These are phyloP conservation scores for Tenthredo distinguenda DNA, from an alignment of 2,888 invertebrate species.

Conservation along the genomic window DNA sequence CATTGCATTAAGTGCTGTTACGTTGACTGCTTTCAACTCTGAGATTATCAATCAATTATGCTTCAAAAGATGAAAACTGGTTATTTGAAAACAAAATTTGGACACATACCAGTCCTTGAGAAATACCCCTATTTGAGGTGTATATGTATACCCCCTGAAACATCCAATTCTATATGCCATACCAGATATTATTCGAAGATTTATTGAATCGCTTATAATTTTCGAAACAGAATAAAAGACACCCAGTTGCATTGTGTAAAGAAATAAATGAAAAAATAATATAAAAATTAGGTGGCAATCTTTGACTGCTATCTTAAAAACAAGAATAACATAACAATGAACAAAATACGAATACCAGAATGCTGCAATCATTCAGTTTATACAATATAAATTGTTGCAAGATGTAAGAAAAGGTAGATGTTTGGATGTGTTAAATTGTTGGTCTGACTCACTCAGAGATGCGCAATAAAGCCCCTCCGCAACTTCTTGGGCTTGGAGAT, in stretches of 20 bases:
- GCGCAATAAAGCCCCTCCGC: constrained; percentile 82
- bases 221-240: neutral
- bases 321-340: neutral
- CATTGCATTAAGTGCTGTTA: too few relatives aligned
- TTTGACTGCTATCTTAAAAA: neutral
- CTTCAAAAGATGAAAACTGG: too few relatives aligned
- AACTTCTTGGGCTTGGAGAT: constrained; percentile 78
- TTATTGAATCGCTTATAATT: neutral
- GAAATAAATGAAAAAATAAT: neutral
- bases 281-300: neutral
- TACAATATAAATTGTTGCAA: neutral
- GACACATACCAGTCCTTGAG: too few relatives aligned
- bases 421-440: neutral
- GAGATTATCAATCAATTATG: too few relatives aligned
- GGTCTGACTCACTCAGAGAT: constrained; percentile 84
- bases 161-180: neutral
- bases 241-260: too few relatives aligned
- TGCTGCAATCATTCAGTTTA: neutral
- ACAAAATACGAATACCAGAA: neutral
- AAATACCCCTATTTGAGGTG: too few relatives aligned
- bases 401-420: neutral
- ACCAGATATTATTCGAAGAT: neutral
- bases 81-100: too few relatives aligned
- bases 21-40: too few relatives aligned
- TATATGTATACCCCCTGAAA: too few relatives aligned